Percentiles rank a stretch among this genome's conserved stretches.
Conservation (phyloP, 2,797 vertebrate genomes). For the Scolopax bukidnonensis region DNA sequence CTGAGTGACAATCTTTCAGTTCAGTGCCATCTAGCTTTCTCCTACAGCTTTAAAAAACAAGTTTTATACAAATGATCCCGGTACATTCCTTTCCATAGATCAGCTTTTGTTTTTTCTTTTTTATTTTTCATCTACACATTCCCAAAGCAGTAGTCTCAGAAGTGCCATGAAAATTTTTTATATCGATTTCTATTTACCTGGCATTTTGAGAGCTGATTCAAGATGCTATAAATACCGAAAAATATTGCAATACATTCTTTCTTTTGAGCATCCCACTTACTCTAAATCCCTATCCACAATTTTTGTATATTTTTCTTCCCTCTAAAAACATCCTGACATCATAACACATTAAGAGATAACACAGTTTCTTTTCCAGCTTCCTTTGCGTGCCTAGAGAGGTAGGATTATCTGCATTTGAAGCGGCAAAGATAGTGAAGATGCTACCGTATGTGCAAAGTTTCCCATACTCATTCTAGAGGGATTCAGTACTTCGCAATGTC, state of each 20-base stretch:
- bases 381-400: neutral
- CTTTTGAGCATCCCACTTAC: neutral
- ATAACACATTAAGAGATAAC: neutral
- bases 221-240: neutral
- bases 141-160: neutral
- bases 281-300: neutral
- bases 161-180: neutral
- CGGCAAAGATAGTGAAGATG: neutral
- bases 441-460: conserved; percentile 5
- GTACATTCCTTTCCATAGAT: neutral
- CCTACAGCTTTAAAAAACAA: neutral
- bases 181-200: neutral
- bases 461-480: neutral
- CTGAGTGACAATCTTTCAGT: neutral
- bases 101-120: neutral
- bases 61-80: neutral
- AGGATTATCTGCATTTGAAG: neutral
- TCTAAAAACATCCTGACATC: neutral
- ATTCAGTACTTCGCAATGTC: conserved; percentile 12
- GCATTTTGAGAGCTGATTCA: neutral
- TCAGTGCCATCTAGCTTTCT: neutral
- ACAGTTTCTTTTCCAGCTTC: neutral
- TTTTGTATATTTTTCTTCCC: neutral
- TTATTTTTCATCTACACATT: neutral
- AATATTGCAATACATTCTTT: neutral